These are phyloP conservation scores for Triplophysa siluroides DNA, from an alignment of 2,113 vertebrate genomes.

Conservation along the genomic window DNA sequence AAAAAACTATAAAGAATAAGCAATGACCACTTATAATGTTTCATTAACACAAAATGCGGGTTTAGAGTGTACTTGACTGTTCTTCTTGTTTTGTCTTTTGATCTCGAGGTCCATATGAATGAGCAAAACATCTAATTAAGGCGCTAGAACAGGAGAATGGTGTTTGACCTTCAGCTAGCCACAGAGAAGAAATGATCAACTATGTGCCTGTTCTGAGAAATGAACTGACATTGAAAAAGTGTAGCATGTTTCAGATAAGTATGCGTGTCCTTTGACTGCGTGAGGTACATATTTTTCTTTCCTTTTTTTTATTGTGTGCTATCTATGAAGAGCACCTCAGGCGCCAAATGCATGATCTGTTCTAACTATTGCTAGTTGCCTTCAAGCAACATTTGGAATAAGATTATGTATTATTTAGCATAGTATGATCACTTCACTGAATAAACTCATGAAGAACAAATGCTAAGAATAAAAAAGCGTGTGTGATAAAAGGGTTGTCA, in stretches of 20 bases:
- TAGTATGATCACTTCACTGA: no score
- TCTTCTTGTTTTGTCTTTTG: not conserved
- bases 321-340: not conserved
- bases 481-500: no score
- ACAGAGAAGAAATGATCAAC: conserved; percentile 10
- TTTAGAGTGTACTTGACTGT: not conserved
- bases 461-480: no score
- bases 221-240: not conserved
- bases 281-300: no score
- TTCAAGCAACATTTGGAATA: no score
- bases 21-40: no score
- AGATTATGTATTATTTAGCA: no score
- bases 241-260: not conserved
- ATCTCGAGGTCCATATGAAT: conserved; percentile 6
- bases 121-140: conserved; percentile 6
- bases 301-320: no score
- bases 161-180: conserved; percentile 28
- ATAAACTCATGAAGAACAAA: no score
- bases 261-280: no score
- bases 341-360: not conserved
- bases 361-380: not conserved
- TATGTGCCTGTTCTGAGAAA: conserved; percentile 6
- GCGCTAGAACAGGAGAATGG: not conserved
- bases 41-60: no score
- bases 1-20: no score